A percentile compares a stretch with the other conserved stretches of the same genome.
Evolutionary conservation across 2,797 vertebrate genomes (phyloP).

Genomic region (Pyrocephalus nanus): DNA sequence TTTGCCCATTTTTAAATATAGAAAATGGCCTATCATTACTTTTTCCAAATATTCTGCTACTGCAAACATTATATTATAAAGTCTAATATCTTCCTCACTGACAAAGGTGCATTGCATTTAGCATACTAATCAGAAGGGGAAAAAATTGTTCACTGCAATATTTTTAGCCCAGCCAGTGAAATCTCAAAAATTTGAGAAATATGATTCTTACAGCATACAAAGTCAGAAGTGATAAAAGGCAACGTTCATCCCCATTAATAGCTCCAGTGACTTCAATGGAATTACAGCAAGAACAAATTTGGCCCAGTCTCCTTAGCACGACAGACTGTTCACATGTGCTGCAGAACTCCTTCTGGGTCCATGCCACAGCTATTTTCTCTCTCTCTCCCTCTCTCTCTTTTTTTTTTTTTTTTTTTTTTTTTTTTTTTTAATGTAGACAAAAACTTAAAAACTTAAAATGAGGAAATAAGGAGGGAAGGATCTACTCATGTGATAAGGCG

Average conservation of each 20-base stretch:
- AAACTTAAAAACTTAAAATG: background rate
- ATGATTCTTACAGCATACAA: background rate
- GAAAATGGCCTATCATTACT: background rate
- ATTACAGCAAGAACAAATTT: constrained; percentile 44
- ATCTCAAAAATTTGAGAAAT: constrained; percentile 24
- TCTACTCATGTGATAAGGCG: background rate
- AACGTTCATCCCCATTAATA: constrained; percentile 41
- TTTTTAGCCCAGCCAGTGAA: constrained; percentile 19
- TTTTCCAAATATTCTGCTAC: background rate
- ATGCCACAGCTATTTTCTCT: background rate
- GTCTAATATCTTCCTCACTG: background rate
- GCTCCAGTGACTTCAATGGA: constrained; percentile 19
- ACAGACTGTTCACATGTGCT: constrained; percentile 61
- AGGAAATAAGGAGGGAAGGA: background rate
- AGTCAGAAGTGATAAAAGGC: constrained; percentile 32
- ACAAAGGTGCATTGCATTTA: background rate
- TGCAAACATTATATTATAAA: background rate
- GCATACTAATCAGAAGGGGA: background rate
- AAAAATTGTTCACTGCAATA: background rate
- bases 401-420: background rate
- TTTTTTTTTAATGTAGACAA: background rate
- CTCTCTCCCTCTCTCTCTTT: accelerated
- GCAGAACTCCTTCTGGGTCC: constrained; percentile 37
- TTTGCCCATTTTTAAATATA: background rate
- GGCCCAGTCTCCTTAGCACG: background rate